Conservation (phyloP, 1,140 invertebrate genomes). For the Drosophila suzukii region DNA sequence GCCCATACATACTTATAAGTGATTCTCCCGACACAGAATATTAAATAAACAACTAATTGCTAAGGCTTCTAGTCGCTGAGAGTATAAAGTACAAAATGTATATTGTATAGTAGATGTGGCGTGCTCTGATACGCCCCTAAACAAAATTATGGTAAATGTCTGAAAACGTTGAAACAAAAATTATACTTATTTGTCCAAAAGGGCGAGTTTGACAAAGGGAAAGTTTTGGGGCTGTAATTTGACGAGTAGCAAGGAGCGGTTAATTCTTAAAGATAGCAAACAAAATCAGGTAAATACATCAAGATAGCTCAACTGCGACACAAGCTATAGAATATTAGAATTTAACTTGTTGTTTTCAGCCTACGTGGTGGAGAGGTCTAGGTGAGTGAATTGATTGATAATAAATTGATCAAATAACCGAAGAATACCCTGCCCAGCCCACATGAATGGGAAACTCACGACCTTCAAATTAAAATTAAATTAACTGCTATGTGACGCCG, state of each 20-base stretch:
- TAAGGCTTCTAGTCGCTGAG: background rate
- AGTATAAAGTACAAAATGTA: conserved; percentile 1
- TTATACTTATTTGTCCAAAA: conserved; percentile 10
- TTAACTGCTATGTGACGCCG: conserved; percentile 38
- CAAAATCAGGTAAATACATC: too few species aligned
- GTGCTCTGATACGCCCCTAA: conserved; percentile 20
- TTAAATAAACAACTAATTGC: conserved; percentile 28
- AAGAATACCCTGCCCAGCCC: conserved; percentile 8
- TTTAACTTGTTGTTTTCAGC: conserved; percentile 1
- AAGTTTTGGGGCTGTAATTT: conserved; percentile 5
- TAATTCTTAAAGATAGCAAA: background rate
- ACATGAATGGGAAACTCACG: conserved; percentile 35
- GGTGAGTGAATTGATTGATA: conserved; percentile 50
- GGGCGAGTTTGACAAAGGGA: conserved; percentile 23
- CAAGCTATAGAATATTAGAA: conserved; percentile 1
- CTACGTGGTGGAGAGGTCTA: conserved; percentile 14
- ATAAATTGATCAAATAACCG: conserved; percentile 46
- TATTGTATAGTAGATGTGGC: conserved; percentile 8
- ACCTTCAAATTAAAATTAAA: conserved; percentile 51
- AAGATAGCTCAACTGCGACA: conserved; percentile 25
- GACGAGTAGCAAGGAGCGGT: background rate
- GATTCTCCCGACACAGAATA: conserved; percentile 3
- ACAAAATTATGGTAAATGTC: conserved; percentile 10
- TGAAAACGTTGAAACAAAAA: conserved; percentile 20
- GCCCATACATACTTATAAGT: background rate